Evolutionary conservation across 2,797 vertebrate species (phyloP), one percentile per base, ranked within the genome.

Genomic region (Monodelphis domestica): DNA sequence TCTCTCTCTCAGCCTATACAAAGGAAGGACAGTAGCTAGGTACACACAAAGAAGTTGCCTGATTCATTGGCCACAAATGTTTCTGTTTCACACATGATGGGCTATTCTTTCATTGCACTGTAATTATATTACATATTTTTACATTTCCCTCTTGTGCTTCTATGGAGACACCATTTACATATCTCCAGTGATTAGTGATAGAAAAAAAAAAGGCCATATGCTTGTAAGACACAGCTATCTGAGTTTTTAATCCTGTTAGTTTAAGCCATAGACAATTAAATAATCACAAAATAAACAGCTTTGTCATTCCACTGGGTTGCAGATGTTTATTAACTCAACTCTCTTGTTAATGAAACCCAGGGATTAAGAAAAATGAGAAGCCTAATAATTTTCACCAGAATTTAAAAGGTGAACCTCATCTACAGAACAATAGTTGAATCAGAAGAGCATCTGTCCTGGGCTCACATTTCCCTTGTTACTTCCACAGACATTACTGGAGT

Each of bases 151-250:
- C 94, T 95, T n/a, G n/a, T 95, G 95, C 89, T 94, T 97, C 95
- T 95, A 63, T 91, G 53, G 29, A 12, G 95, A 97, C 5, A 59
- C 56, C 78, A 94, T 94, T 97, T 96, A 94, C 89, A 93, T 54
- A 92, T 88, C 95, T 97, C 54, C 38, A 95, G 92, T 93, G 90
- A 95, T 97, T 92, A 97, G 93, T 95, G 94, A 96, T 89, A n/a
- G 88, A 97, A 97, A 93, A 94, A 98, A 97, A 93, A 95, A 93
- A 91, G 91, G 94, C 95, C 91, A 96, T 93, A 97, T 96, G 93
- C 59, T 94, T 96, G 51, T 93, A 96, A 96, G 54, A 96, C 94
- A 97, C 56, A 93, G 70, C 52, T 94, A 97, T 96, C 89, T 94
- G 70, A 89, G 53, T 54, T 98, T 97, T 28, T 56, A 95, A 97